Conservation (phyloP, 2,797 vertebrate genomes). For the Pangasius sanitwongsei region DNA sequence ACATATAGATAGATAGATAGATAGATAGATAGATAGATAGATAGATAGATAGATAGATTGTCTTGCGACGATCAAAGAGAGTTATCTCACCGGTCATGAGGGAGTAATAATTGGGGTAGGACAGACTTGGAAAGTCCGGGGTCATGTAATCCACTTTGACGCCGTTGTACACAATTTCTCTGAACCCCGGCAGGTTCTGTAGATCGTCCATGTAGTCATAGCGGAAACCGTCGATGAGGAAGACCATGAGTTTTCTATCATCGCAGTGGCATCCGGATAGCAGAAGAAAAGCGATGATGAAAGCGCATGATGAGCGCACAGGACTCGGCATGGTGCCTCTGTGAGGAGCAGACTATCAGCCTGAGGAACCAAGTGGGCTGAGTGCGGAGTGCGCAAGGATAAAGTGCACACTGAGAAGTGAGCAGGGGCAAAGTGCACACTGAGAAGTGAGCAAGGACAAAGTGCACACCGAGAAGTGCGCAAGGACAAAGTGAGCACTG, state of each 20-base stretch:
- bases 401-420: not conserved
- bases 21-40: not conserved
- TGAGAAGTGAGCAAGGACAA: no score
- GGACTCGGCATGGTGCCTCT: conserved; percentile 47
- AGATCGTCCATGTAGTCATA: conserved; percentile 86
- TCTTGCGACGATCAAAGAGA: not conserved
- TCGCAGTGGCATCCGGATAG: conserved; percentile 51
- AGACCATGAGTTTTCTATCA: conserved; percentile 78
- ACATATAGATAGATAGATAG: not conserved
- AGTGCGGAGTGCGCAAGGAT: not conserved
- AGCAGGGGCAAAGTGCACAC: not conserved
- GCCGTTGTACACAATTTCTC: conserved; percentile 78
- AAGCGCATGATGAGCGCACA: conserved; percentile 59
- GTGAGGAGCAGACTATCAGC: not conserved
- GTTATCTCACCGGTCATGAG: conserved; percentile 87
- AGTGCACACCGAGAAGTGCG: not conserved
- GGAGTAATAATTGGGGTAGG: conserved; percentile 93
- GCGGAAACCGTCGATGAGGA: conserved; percentile 90
- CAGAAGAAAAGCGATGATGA: conserved; percentile 55
- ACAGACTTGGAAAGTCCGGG: conserved; percentile 90
- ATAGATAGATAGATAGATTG: not conserved
- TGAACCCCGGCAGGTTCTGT: conserved; percentile 79
- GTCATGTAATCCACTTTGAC: conserved; percentile 92
- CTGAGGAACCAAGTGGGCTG: not conserved
- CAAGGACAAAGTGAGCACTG: not conserved